phyloP scores from a whole-genome alignment of 1,140 invertebrate genomes.

The Latrodectus geometricus region DNA sequence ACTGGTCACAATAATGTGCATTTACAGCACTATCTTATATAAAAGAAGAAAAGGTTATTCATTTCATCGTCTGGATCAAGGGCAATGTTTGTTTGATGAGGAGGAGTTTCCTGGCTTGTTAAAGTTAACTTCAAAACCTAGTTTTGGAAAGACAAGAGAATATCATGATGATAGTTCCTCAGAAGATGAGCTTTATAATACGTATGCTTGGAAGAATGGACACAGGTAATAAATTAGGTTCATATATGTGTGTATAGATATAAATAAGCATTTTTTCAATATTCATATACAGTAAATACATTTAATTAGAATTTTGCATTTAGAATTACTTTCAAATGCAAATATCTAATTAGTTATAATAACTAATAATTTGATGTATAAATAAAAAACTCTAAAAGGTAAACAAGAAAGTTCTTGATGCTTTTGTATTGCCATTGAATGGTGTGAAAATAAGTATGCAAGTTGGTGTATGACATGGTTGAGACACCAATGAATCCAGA shows the following conservation, averaged over 20 bases:
- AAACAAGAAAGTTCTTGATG: no score
- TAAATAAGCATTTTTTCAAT: no score
- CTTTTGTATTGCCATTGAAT: no score
- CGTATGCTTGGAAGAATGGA: slow-evolving; percentile 59
- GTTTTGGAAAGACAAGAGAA: slow-evolving; percentile 28
- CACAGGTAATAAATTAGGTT: slow-evolving; percentile 15
- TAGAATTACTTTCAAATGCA: no score
- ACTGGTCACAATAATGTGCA: slow-evolving; percentile 23
- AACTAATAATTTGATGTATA: no score
- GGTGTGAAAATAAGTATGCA: no score
- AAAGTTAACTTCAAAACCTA: background rate
- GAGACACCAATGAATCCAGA: no score
- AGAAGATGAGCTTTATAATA: slow-evolving; percentile 64
- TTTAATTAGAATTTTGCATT: no score
- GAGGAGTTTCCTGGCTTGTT: slow-evolving; percentile 16
- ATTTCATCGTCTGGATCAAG: slow-evolving; percentile 54
- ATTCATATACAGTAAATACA: no score
- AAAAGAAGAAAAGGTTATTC: slow-evolving; percentile 25
- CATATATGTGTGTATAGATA: background rate
- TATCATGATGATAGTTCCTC: slow-evolving; percentile 56
- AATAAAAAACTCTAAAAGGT: no score
- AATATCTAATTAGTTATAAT: no score
- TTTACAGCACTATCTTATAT: slow-evolving; percentile 38
- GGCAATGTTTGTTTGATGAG: slow-evolving; percentile 55
- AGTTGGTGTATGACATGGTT: no score